These are phyloP conservation scores for Papilio helenus DNA, from an alignment of 1,140 invertebrate species.

Conservation along the genomic window DNA sequence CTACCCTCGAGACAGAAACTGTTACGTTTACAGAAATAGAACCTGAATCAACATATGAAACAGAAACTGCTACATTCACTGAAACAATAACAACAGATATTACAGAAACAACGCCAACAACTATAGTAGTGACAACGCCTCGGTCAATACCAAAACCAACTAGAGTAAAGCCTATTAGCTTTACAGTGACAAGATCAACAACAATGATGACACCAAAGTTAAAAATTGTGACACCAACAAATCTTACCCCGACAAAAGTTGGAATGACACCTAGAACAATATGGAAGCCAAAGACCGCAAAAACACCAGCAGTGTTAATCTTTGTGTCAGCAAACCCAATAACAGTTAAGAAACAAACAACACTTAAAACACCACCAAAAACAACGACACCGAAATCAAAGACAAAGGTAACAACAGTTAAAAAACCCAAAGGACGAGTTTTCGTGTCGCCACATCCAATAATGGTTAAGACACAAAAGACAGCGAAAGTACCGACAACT, in stretches of 20 bases:
- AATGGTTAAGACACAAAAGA: background rate
- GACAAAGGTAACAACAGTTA: background rate
- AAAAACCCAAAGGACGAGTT: background rate
- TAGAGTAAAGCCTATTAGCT: background rate
- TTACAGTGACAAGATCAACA: background rate
- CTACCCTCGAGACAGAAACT: background rate
- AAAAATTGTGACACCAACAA: background rate
- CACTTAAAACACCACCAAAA: background rate
- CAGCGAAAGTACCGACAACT: background rate
- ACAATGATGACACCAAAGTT: conserved; percentile 8
- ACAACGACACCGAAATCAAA: background rate
- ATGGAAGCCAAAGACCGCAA: background rate
- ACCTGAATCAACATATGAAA: background rate
- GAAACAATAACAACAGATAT: background rate
- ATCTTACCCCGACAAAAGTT: background rate
- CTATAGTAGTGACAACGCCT: background rate
- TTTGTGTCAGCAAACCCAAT: conserved; percentile 20
- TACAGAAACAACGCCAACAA: background rate
- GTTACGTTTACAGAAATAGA: background rate
- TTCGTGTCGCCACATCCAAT: conserved; percentile 8
- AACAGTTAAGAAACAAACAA: background rate
- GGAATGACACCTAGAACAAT: background rate
- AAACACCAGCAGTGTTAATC: background rate
- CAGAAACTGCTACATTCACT: background rate
- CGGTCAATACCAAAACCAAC: background rate